phyloP scores from a whole-genome alignment of 2,113 vertebrate genomes.

The Ceratotherium simum region DNA sequence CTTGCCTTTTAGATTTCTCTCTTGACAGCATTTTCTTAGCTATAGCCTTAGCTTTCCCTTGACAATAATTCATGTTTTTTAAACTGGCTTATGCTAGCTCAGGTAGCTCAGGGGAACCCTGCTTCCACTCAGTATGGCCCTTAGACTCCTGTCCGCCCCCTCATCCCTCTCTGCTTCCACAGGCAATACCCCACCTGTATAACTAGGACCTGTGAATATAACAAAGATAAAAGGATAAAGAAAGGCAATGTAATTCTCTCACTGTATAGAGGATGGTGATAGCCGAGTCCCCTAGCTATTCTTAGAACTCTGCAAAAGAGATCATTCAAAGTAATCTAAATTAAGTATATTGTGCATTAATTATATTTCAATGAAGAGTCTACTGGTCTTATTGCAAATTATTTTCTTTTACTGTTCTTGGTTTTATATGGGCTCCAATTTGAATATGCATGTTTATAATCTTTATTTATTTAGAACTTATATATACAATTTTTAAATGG shows the following conservation, averaged over 20 bases:
- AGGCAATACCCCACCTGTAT: neutral
- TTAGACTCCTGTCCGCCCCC: neutral
- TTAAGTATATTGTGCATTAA: neutral
- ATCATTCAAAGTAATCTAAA: neutral
- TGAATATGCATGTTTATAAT: neutral
- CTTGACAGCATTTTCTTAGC: neutral
- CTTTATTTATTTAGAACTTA: neutral
- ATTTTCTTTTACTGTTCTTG: constrained; percentile 1
- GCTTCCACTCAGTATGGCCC: neutral
- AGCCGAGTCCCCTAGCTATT: neutral
- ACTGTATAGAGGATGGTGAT: neutral
- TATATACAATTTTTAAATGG: neutral
- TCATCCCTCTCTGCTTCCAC: neutral
- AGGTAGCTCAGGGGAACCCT: neutral
- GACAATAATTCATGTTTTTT: neutral
- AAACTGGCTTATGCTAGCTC: neutral
- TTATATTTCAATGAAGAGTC: neutral
- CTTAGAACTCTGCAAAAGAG: neutral
- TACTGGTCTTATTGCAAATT: neutral
- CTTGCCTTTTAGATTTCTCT: neutral
- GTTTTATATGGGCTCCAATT: neutral
- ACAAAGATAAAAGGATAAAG: neutral
- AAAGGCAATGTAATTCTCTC: neutral
- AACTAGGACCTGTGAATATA: neutral
- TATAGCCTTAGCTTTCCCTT: neutral